phyloP scores from a whole-genome alignment of 2,888 invertebrate genomes.

The Sesamia inferens region DNA sequence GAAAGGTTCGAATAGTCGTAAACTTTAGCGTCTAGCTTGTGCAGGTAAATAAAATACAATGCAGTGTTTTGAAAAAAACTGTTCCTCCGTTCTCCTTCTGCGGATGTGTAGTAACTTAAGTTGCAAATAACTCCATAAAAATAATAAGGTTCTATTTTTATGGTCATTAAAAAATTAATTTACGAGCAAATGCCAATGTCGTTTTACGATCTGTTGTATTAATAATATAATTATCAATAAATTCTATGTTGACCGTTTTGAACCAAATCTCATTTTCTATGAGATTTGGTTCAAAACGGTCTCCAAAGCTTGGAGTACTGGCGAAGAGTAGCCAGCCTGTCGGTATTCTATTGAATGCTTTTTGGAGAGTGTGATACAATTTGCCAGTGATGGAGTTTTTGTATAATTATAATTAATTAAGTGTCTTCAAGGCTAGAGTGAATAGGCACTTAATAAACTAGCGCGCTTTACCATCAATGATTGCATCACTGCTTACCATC shows the following conservation, averaged over 20 bases:
- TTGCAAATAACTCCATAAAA: neutral
- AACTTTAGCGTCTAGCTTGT: conserved; percentile 2
- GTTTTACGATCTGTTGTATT: neutral
- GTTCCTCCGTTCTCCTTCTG: neutral
- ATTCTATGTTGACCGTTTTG: neutral
- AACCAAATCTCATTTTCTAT: too few species aligned
- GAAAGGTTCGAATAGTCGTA: conserved; percentile 20
- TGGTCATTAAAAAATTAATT: neutral
- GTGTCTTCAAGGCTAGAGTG: too few species aligned
- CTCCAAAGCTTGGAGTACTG: too few species aligned
- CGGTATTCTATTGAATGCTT: too few species aligned
- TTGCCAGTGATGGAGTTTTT: too few species aligned
- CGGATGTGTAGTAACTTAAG: neutral
- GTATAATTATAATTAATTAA: too few species aligned
- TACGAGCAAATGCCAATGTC: neutral
- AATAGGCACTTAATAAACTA: too few species aligned
- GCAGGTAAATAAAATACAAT: neutral
- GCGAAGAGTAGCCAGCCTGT: too few species aligned
- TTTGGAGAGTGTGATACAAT: too few species aligned
- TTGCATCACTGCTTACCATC: too few species aligned
- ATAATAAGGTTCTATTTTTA: neutral
- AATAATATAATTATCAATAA: conserved; percentile 3
- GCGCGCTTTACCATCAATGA: too few species aligned
- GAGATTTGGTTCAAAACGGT: too few species aligned
- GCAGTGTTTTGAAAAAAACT: conserved; percentile 14